Conservation (phyloP, 2,797 vertebrate species). For the Sardinella longiceps region DNA sequence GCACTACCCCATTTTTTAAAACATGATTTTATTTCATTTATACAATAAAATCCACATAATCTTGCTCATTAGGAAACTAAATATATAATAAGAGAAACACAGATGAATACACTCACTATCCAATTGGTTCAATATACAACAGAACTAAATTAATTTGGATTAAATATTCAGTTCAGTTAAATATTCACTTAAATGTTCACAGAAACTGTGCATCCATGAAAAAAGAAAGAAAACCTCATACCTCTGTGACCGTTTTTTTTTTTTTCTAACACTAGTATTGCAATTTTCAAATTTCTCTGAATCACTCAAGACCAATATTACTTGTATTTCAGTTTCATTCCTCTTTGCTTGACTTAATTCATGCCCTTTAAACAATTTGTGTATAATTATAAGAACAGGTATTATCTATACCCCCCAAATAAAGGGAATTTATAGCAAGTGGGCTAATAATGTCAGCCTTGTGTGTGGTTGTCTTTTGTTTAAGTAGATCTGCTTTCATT, state of each 20-base stretch:
- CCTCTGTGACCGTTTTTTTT: too few species aligned
- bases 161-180: background rate
- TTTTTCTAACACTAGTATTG: too few species aligned
- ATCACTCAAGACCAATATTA: background rate
- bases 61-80: background rate
- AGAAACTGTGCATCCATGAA: background rate
- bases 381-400: background rate
- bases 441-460: background rate
- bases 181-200: too few species aligned
- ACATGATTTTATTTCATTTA: background rate
- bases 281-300: too few species aligned
- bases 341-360: background rate
- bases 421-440: background rate
- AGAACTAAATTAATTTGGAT: background rate
- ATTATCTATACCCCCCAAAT: background rate
- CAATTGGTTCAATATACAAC: background rate
- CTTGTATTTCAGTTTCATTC: background rate
- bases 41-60: background rate
- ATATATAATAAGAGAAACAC: background rate
- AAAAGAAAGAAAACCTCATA: background rate
- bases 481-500: constrained; percentile 74
- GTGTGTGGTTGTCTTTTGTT: constrained; percentile 52
- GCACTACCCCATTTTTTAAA: background rate
- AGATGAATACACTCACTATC: background rate
- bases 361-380: background rate